phyloP scores from a whole-genome alignment of 2,888 invertebrate species.

The Stenurella melanura region DNA sequence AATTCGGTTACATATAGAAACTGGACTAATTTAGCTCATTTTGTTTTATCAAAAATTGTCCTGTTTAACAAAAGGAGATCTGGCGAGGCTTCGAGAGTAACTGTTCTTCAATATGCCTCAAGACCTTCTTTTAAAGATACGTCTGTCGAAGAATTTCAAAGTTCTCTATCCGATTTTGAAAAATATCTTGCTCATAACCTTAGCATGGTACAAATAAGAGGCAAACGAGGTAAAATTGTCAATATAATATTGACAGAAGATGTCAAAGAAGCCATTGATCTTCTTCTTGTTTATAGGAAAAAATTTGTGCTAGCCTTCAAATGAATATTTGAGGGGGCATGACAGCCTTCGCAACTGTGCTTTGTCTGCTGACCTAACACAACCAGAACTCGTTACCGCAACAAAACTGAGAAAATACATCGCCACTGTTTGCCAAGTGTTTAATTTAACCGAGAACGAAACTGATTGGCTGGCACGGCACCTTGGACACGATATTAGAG shows the following conservation, averaged over 20 bases:
- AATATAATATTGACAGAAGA: slow-evolving; percentile 39
- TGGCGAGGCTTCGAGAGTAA: slow-evolving; percentile 48
- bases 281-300: slow-evolving; percentile 11
- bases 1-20: not conserved
- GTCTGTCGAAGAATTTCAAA: slow-evolving; percentile 34
- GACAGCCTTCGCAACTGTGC: slow-evolving; percentile 44
- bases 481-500: slow-evolving; percentile 33
- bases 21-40: slow-evolving; percentile 29
- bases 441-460: slow-evolving; percentile 59
- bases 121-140: slow-evolving; percentile 41
- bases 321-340: slow-evolving; percentile 45
- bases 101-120: slow-evolving; percentile 42
- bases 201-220: slow-evolving; percentile 25
- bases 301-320: slow-evolving; percentile 36
- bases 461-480: slow-evolving; percentile 59
- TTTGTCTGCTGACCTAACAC: slow-evolving; percentile 37
- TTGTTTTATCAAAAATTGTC: slow-evolving; percentile 34
- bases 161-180: slow-evolving; percentile 37
- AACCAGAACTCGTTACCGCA: slow-evolving; percentile 51
- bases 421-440: slow-evolving; percentile 60
- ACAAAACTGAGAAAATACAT: slow-evolving; percentile 60
- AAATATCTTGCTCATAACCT: slow-evolving; percentile 38
- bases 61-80: slow-evolving; percentile 50
- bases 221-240: slow-evolving; percentile 39
- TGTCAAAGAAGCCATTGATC: slow-evolving; percentile 32